Evolutionary conservation across 2,888 invertebrate species (phyloP), one percentile per base, ranked within the genome.

Genomic region (Lochmaea crataegi): DNA sequence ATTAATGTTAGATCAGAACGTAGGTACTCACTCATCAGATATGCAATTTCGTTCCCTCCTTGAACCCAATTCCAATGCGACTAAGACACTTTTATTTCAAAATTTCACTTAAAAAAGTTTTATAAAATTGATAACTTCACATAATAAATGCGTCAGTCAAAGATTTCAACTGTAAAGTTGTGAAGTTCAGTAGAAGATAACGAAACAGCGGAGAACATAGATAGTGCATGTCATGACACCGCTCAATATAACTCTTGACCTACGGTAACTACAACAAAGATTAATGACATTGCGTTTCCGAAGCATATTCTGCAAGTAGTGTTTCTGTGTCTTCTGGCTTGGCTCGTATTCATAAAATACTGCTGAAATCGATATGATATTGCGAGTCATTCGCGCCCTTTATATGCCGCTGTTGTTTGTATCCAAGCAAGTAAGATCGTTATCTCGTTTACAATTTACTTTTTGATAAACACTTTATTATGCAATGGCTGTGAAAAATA

Each of bases 201-300:
- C 32, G 12, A 26, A 22, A 10, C 3, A 57, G 22, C 56, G 4
- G 78, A 82, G 80, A 81, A 82, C 79, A 78, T 73, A 79, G 80
- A 82, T 81, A 82, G 80, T 82, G 80, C 80, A 82, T 80, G 81
- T 79, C 83, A 84, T 84, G 85, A 84, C 83, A 82, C 80, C 80
- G 83, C 83, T 82, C 82, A 84, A 84, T 84, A 78, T 80, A 80
- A 78, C 70, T 75, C 82, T 81, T 81, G 84, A 85, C 85, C 85
- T 85, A 80, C 81, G 84, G 79, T 78, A 84, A 82, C 82, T 78
- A 78, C 77, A 79, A 80, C 70, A 76, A 84, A 85, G 85, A 85
- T 85, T 85, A 85, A 85, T 85, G 85, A 85, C 83, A 82, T 82
- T 78, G 82, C 76, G 70, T 77, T 75, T 76, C 73, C 75, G 77